Evolutionary conservation across 2,888 invertebrate species (phyloP).

Genomic region (Anarsia innoxiella): DNA sequence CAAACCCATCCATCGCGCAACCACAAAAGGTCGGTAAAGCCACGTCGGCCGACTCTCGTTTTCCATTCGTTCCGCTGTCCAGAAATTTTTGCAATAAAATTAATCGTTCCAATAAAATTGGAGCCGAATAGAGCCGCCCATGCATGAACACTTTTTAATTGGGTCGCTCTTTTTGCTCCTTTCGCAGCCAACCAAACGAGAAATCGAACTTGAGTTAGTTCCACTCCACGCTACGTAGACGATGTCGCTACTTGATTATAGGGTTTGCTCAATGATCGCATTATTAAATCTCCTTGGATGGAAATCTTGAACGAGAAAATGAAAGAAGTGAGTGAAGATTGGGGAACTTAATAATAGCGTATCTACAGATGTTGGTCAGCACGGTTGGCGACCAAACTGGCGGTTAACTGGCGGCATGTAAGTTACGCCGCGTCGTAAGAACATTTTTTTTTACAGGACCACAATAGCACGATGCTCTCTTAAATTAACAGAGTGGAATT

Average conservation of each 20-base stretch:
- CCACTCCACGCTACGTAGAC: no score
- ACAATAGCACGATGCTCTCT: no score
- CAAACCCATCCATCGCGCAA: constrained; percentile 53
- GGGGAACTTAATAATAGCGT: no score
- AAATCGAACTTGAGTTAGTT: constrained; percentile 56
- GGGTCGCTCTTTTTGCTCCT: constrained; percentile 62
- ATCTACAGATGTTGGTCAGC: no score
- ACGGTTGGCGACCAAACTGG: no score
- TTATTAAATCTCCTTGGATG: no score
- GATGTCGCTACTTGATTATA: constrained; percentile 3
- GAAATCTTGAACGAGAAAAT: no score
- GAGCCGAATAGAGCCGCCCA: constrained; percentile 62
- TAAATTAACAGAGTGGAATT: no score
- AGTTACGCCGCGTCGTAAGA: no score
- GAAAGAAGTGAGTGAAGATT: no score
- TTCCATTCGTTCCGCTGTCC: constrained; percentile 70
- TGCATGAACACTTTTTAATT: constrained; percentile 74
- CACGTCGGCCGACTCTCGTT: constrained; percentile 47
- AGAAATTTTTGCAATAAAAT: constrained; percentile 73
- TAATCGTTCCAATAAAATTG: constrained; percentile 73
- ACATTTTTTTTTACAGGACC: no score
- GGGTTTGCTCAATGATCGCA: background rate
- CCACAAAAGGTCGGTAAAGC: constrained; percentile 59
- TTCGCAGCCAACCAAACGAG: constrained; percentile 52
- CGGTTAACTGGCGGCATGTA: no score